Evolutionary conservation across 2,113 vertebrate species (phyloP).

Genomic region (Uria aalge): DNA sequence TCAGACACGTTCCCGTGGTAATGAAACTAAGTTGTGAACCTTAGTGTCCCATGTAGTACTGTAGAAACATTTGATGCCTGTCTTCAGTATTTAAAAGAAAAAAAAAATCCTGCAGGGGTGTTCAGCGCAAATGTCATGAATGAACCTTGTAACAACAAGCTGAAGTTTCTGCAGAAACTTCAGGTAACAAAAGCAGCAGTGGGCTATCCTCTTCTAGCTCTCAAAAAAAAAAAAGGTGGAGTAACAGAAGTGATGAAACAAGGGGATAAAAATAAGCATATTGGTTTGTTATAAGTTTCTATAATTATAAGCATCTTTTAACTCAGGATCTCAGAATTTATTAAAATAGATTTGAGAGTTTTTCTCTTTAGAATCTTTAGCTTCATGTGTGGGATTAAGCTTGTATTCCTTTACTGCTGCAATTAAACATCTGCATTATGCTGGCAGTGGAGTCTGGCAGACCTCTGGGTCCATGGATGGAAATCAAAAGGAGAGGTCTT

Average conservation of each 20-base stretch:
- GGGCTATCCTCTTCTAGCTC: neutral
- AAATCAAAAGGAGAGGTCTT: neutral
- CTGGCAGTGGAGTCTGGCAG: neutral
- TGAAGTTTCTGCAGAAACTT: neutral
- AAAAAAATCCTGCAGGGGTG: neutral
- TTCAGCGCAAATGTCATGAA: neutral
- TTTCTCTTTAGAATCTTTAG: neutral
- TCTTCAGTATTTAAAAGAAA: neutral
- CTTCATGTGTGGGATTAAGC: neutral
- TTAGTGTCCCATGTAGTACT: neutral
- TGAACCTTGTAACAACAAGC: neutral
- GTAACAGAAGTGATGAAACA: neutral
- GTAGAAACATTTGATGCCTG: neutral
- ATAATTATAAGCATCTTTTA: neutral
- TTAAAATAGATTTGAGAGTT: neutral
- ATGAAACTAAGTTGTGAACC: neutral
- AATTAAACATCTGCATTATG: neutral
- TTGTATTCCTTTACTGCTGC: neutral
- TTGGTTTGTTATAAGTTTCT: neutral
- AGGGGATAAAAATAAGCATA: neutral
- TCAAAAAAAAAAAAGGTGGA: neutral
- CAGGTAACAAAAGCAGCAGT: neutral
- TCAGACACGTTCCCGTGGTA: neutral
- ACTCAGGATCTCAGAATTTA: neutral
- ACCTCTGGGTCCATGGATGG: neutral